Base-by-base conservation (phyloP, 2,888 invertebrate genomes). In the Ditula angustiorana region DNA sequence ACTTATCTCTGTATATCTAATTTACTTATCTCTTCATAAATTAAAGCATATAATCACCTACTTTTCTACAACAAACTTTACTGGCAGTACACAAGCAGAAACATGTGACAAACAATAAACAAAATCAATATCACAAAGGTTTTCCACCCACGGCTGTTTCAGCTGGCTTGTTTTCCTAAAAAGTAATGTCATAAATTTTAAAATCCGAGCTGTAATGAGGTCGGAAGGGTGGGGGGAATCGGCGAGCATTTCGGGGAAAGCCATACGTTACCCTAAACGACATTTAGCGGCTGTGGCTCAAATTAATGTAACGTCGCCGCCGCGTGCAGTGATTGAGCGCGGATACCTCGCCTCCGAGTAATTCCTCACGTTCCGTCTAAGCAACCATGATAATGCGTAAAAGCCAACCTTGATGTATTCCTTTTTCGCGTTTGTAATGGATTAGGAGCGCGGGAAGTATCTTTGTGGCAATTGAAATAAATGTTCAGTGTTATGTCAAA, bases 251-350 rank as follows among this genome's bases (percentile, higher is more conserved):
- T 35, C 35, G 21, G 50, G 50, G 46, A 30, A 52, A 46, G 58
- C 46, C 63, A 46, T 63, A 52, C 50, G 58, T 63, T 58, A 33
- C 58, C 57, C 33, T 58, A 58, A 63, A 46, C 44, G 63, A 58
- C 63, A 58, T 63, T 63, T 52, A 63, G 44, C 63, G 52, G 57
- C 26, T 58, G 57, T 16, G 63, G 44, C 57, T 33, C 52, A 44
- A 58, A 53, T 59, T 50, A 58, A 57, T 50, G 56, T 46, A 28
- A 41, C 37, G 26, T 49, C 28, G 30, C 57, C 50, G 11, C 37
- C 41, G 44, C 26, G 21, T 50, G 37, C 56, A 56, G 49, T 56
- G 58, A 52, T 63, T 58, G 57, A 52, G 63, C 24, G 41, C 11
- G 19, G 47, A 47, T 47, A 24, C 47, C 24, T 13, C 24, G 47